Conservation (phyloP, 2,797 vertebrate genomes). For the Leptodactylus fallax region DNA sequence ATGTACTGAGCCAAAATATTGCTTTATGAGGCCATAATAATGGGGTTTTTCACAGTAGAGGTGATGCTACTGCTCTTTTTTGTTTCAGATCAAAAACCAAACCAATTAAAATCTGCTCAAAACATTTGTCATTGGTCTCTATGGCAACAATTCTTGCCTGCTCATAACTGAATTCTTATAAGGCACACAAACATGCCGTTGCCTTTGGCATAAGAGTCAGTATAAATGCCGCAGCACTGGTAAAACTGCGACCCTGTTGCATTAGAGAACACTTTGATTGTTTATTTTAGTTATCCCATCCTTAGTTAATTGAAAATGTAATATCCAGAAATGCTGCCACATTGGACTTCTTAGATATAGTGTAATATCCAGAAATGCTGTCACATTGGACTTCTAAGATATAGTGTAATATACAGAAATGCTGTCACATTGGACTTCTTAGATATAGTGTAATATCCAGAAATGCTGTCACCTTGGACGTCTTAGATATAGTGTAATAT, state of each 20-base stretch:
- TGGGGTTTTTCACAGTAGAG: not conserved
- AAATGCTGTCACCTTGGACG: no score
- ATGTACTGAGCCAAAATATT: not conserved
- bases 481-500: no score
- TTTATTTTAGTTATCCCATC: not conserved
- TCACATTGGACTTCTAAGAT: no score
- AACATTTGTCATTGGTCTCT: not conserved
- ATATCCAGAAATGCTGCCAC: not conserved
- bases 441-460: no score
- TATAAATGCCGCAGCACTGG: not conserved
- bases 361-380: no score
- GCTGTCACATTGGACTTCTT: no score
- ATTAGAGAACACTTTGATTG: not conserved
- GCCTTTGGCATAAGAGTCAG: not conserved
- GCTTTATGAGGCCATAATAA: not conserved
- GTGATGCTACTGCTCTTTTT: not conserved
- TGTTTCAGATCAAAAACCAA: not conserved
- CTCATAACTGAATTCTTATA: not conserved
- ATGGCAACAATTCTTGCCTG: not conserved
- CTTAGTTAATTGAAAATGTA: not conserved
- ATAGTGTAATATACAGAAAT: no score
- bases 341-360: not conserved
- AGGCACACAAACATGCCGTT: not conserved
- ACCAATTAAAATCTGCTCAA: not conserved
- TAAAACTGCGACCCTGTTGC: not conserved